Evolutionary conservation across 2,113 vertebrate species (phyloP).

Genomic region (Phocoena phocoena): DNA sequence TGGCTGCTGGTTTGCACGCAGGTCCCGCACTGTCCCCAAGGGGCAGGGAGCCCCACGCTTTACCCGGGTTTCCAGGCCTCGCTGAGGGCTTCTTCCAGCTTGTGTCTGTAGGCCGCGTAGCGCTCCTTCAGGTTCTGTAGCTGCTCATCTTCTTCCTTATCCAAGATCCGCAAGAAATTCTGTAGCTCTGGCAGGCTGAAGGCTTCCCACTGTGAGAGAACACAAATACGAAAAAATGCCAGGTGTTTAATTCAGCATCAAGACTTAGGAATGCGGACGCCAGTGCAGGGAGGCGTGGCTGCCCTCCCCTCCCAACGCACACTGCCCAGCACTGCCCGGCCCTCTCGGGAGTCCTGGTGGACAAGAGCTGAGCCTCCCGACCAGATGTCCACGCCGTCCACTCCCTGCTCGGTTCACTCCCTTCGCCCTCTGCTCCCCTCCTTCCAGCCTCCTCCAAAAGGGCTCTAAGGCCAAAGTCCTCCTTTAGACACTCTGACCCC

Average conservation of each 20-base stretch:
- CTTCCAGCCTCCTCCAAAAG: background rate
- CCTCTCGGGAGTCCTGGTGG: background rate
- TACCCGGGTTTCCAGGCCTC: constrained; percentile 86
- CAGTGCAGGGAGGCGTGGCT: accelerated
- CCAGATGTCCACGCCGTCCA: background rate
- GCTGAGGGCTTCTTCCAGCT: constrained; percentile 91
- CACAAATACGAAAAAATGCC: background rate
- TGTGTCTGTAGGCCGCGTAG: constrained; percentile 89
- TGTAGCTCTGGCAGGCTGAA: constrained; percentile 95
- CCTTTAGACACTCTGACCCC: background rate
- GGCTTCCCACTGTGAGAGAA: constrained; percentile 92
- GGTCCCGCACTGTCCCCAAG: constrained; percentile 48
- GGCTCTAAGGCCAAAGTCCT: background rate
- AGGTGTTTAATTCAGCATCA: background rate
- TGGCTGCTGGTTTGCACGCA: constrained; percentile 39
- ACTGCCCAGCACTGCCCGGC: background rate
- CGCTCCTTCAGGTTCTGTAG: constrained; percentile 86
- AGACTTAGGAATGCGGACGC: accelerated
- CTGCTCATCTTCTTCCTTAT: constrained; percentile 96
- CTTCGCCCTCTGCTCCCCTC: background rate
- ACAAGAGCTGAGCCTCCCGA: background rate
- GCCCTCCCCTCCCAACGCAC: background rate
- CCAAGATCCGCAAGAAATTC: constrained; percentile 96
- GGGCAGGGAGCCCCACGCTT: constrained; percentile 28
- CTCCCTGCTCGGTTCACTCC: no score